Evolutionary conservation across 2,797 vertebrate genomes (phyloP).

Genomic region (Morus bassanus): DNA sequence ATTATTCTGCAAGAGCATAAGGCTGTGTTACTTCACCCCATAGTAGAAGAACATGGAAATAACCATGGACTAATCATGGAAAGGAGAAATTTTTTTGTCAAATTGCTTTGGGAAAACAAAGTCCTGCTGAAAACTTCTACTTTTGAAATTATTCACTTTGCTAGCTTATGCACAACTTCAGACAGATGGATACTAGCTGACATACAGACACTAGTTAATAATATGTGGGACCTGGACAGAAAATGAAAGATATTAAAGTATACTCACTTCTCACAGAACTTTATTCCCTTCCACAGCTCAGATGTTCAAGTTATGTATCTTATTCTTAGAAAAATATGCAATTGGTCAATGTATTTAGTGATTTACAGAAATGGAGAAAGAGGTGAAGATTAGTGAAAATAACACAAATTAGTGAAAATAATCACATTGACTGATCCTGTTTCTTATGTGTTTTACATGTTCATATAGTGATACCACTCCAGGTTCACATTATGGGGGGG

Average conservation of each 20-base stretch:
- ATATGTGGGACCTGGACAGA: not conserved
- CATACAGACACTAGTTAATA: not conserved
- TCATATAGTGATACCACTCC: not conserved
- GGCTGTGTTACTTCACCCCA: not conserved
- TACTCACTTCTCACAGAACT: not conserved
- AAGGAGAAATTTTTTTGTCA: not conserved
- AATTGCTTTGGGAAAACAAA: not conserved
- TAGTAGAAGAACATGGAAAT: not conserved
- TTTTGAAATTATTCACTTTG: not conserved
- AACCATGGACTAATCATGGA: too few species aligned
- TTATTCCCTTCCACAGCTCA: not conserved
- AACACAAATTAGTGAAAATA: not conserved
- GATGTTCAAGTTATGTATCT: not conserved
- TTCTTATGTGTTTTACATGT: not conserved
- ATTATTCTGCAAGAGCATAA: not conserved
- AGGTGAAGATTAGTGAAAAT: not conserved
- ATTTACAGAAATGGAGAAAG: not conserved
- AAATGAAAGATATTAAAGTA: not conserved
- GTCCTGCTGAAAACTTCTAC: not conserved
- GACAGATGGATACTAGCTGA: not conserved
- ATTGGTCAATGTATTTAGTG: not conserved
- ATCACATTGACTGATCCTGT: not conserved
- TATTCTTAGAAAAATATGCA: not conserved
- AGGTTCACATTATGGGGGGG: fast-evolving
- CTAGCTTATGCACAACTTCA: not conserved